Evolutionary conservation across 2,888 invertebrate genomes (phyloP), one percentile per base, ranked within the genome.

Genomic region (Acrobasis suavella): DNA sequence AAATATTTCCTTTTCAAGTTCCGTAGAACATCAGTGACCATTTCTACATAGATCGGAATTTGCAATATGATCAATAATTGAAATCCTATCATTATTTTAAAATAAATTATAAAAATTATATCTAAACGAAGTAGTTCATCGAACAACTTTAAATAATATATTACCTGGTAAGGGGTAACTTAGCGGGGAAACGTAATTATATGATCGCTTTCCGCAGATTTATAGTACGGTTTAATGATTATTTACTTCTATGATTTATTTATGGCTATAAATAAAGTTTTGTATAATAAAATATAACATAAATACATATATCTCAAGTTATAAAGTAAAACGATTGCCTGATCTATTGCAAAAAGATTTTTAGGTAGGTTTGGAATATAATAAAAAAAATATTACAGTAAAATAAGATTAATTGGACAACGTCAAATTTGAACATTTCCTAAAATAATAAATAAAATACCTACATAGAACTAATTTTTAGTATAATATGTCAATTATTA

Each of bases 21-120:
- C 69, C 69, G 51, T 63, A 63, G 68, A 70, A 70, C 67, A 65
- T 70, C 62, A 73, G 71, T 75, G 73, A 76, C 68, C 73, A 77
- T 75, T 69, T 74, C 66, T 76, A 82, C 78, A 80, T 81, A 85
- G 81, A 83, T 84, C 82, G 69, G 81, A 83, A 84, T 81, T 81
- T 80, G 81, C 69, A 74, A 76, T 68, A 69, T 71, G 64, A 68
- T 65, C 64, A 67, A 8, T 32, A 32, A 66, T 62, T 50, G 62
- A 62, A 67, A 68, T 62, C 50, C 65, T 62, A 67, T 64, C 55
- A 51, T 65, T 62, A 61, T 50, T 64, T 62, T 67, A 64, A 62
- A 72, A 67, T 72, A 71, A 77, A 69, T 71, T 60, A 72, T 65
- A 65, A 69, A 58, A 55, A 62, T 62, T 63, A 63, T n/a, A 61